Evolutionary conservation across 2,113 vertebrate species (phyloP), one percentile per base, ranked within the genome.

Genomic region (Pongo abelii): DNA sequence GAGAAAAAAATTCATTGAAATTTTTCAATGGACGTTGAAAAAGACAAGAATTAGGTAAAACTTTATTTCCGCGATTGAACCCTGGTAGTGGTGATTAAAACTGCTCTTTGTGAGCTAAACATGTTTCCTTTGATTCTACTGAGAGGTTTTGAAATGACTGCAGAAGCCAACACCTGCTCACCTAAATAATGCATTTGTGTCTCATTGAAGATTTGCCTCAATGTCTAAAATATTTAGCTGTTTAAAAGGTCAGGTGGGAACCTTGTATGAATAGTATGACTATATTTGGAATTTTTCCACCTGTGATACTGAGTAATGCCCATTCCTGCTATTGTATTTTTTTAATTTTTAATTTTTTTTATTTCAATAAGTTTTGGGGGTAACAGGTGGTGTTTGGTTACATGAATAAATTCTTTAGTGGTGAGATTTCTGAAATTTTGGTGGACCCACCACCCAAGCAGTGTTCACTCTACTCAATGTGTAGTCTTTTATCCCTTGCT

Each of bases 211-310:
- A 32, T 77, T 84, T 80, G 85, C 4, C 2, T 72, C 48, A 40
- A 74, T 77, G 59, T 46, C 85, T 97, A 77, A 96, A 97, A 96
- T 97, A 96, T 96, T 97, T 96, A 97, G 59, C 61, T 55, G 35
- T 80, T 91, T 96, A 20, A 96, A 97, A 96, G 96, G 92, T 97
- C 96, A 94, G 40, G 4, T 84, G 70, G 48, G 86, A 91, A 61
- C 4, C 50, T 91, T 2, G 87, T 67, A 52, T 38, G 35, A 91
- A 85, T 94, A 81, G 61, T 16, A 32, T 84, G 64, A 75, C 27
- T 81, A 17, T 70, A 74, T 95, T 94, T 81, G 9, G 40, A 91
- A 77, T 43, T 43, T 94, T 48, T n/a, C 32, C 46, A 64, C 81
- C 78, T 70, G 11, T 43, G 40, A 11, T 14, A 20, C 16, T 85